Evolutionary conservation across 2,797 vertebrate species (phyloP).

Genomic region (Otolemur crassicaudatus): DNA sequence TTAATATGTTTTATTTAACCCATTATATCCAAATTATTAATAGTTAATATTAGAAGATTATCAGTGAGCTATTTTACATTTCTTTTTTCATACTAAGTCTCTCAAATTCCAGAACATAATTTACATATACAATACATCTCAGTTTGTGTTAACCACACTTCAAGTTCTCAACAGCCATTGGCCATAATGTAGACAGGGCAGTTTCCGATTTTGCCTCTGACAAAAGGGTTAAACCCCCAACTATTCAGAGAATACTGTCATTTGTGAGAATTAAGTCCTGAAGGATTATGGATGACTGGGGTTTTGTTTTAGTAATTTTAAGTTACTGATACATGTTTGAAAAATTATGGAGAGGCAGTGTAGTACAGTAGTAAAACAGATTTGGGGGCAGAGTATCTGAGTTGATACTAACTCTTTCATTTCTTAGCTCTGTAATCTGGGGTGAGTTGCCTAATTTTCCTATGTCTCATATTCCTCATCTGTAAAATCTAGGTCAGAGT

Average conservation of each 20-base stretch:
- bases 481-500: background rate
- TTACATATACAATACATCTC: background rate
- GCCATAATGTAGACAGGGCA: no score
- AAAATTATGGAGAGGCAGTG: background rate
- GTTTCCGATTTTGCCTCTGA: constrained; percentile 43
- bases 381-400: background rate
- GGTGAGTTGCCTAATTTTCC: background rate
- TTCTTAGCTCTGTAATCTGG: background rate
- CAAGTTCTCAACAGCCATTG: background rate
- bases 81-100: constrained; percentile 12
- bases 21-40: background rate
- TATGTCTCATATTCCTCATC: background rate
- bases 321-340: constrained; percentile 3
- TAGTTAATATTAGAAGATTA: background rate
- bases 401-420: background rate
- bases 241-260: background rate
- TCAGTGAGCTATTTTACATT: background rate
- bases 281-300: background rate
- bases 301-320: constrained; percentile 1
- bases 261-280: background rate
- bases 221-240: background rate
- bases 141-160: background rate
- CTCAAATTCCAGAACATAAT: background rate
- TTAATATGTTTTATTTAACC: constrained; percentile 1
- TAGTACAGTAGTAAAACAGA: background rate